Conservation (phyloP, 92 coral and sea anemone species). For the Epizoanthus ramosus region DNA sequence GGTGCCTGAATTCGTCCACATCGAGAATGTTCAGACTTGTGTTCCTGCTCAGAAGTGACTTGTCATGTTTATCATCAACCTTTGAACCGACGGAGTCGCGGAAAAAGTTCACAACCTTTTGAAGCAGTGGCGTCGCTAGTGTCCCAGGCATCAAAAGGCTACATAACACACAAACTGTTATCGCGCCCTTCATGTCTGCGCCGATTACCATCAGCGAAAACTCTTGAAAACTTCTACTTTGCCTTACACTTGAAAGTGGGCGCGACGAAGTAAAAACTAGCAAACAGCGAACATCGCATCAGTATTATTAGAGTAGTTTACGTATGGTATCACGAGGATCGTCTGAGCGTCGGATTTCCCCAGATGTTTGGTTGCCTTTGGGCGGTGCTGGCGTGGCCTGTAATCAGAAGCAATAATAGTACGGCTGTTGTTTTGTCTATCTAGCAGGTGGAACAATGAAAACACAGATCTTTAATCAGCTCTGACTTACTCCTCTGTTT, state of each 20-base stretch:
- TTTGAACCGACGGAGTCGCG: neutral
- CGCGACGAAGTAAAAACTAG: neutral
- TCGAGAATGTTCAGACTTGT: constrained; percentile 61
- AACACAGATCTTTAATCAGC: neutral
- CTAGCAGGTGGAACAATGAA: constrained; percentile 13
- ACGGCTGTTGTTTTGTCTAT: neutral
- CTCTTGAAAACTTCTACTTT: neutral
- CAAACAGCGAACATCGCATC: constrained; percentile 1
- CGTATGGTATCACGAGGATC: constrained; percentile 8
- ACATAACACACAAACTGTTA: neutral
- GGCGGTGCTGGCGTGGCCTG: constrained; percentile 17
- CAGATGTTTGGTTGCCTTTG: neutral
- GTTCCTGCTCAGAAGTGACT: constrained; percentile 1
- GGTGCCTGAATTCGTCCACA: constrained; percentile 78
- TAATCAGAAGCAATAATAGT: constrained; percentile 13
- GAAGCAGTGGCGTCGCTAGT: constrained; percentile 11
- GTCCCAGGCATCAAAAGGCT: constrained; percentile 1
- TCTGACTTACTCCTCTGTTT: too few species aligned
- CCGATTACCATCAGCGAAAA: neutral
- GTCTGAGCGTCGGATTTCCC: neutral
- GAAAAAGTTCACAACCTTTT: constrained; percentile 25
- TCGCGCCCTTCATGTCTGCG: neutral
- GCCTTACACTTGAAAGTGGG: neutral
- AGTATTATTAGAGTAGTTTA: constrained; percentile 23
- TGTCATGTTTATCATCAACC: neutral